Percentiles rank a stretch among this genome's conserved stretches.
These are phyloP conservation scores for Labia minor DNA, from an alignment of 2,888 invertebrate species.

Conservation along the genomic window DNA sequence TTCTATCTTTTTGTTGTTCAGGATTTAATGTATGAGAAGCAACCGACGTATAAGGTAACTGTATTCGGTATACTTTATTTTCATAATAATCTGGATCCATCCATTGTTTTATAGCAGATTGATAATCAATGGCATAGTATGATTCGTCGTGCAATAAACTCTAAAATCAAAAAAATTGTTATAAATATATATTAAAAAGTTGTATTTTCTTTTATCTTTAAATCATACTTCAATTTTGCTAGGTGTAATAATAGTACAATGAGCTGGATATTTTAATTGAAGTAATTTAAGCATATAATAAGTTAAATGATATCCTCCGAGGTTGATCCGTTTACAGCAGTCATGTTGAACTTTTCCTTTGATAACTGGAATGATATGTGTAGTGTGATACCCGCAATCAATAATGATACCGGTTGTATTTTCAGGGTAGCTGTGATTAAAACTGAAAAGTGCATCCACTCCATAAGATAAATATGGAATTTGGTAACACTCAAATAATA, in stretches of 20 bases:
- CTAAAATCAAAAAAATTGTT: conserved; percentile 31
- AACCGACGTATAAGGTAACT: conserved; percentile 64
- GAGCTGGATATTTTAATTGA: conserved; percentile 87
- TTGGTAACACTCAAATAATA: conserved; percentile 85
- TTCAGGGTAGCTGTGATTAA: conserved; percentile 43
- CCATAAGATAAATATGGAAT: conserved; percentile 79
- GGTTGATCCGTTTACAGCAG: conserved; percentile 69
- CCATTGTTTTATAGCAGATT: conserved; percentile 70
- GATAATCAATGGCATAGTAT: conserved; percentile 65
- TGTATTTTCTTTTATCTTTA: too few relatives aligned
- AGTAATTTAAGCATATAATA: conserved; percentile 74
- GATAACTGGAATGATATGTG: conserved; percentile 76
- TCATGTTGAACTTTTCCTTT: conserved; percentile 55
- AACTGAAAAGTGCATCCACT: conserved; percentile 70
- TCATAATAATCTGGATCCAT: conserved; percentile 71
- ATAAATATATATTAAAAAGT: too few relatives aligned
- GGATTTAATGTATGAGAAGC: conserved; percentile 53
- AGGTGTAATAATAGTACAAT: conserved; percentile 75
- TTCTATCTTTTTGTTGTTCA: conserved; percentile 77
- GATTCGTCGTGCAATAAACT: conserved; percentile 75
- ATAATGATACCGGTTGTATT: conserved; percentile 59
- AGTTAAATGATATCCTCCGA: conserved; percentile 78
- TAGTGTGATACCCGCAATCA: conserved; percentile 77
- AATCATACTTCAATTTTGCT: conserved; percentile 61
- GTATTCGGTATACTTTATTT: conserved; percentile 68